Base-by-base conservation (phyloP, 2,113 vertebrate genomes). In the Oxyura jamaicensis region DNA sequence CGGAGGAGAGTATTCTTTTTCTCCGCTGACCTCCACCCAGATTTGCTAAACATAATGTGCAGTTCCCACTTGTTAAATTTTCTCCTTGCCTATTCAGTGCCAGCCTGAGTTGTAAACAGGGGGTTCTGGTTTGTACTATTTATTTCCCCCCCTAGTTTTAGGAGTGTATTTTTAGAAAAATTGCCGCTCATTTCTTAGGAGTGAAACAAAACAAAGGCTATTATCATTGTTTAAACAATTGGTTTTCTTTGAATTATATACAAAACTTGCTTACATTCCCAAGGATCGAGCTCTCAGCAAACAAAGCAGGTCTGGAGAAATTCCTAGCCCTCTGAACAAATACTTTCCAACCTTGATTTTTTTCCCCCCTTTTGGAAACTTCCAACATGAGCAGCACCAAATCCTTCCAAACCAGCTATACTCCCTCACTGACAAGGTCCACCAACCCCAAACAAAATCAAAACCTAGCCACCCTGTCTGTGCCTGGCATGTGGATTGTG, bases 171-270 rank as follows among this genome's bases (percentile, higher is more conserved):
- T 97, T 96, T 96, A 96, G 95, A 92, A 95, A 97, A 96, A 95
- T 93, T 67, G 65, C 60, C 0, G 5, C 52, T 93, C 87, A 79
- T 95, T 97, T 95, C 95, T 96, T 92, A 80, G 29, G 86, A 92
- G 81, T 77, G 56, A 93, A 97, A 80, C 86, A 93, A 96, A 97
- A 95, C 93, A 96, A 96, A 96, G 59, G 55, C 92, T 82, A 96
- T 97, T 94, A 95, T 94, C 91, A 52, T 87, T 93, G 92, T 96
- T 97, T 96, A 96, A 97, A 95, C 96, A 97, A 97, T 95, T 92
- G 96, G 71, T 92, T 97, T 96, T 96, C 96, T 96, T 95, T 93
- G 92, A 97, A 74, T 96, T 93, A 96, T 95, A 96, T 94, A 97
- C 95, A 97, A 95, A 96, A 97, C 89, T 93, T 95, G 95, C 95